phyloP scores from a whole-genome alignment of 2,888 invertebrate species.

The Prenolepis imparis region DNA sequence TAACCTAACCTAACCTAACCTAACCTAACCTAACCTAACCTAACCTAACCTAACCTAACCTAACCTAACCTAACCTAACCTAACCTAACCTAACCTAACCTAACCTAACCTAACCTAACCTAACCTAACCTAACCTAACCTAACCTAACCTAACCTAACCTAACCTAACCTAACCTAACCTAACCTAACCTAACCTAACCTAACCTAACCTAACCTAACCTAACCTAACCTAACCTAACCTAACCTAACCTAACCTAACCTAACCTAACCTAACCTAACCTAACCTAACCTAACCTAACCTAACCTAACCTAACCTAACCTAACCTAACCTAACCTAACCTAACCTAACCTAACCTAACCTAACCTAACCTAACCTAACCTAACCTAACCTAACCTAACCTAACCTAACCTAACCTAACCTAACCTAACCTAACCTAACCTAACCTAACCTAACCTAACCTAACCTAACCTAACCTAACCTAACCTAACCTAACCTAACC shows the following conservation, averaged over 20 bases:
- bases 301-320: constrained; percentile 6
- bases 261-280: constrained; percentile 9
- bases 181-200: constrained; percentile 11
- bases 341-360: constrained; percentile 8
- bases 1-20: constrained; percentile 14
- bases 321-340: constrained; percentile 9
- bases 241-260: constrained; percentile 9
- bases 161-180: constrained; percentile 9
- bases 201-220: constrained; percentile 11
- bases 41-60: constrained; percentile 13
- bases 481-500: constrained; percentile 9
- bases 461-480: constrained; percentile 9
- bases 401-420: constrained; percentile 4
- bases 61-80: constrained; percentile 11
- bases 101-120: constrained; percentile 16
- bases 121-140: constrained; percentile 14
- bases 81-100: constrained; percentile 11
- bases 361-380: constrained; percentile 9
- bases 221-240: constrained; percentile 9
- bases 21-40: constrained; percentile 15
- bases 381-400: constrained; percentile 9
- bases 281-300: constrained; percentile 9
- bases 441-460: constrained; percentile 9
- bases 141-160: constrained; percentile 9
- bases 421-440: constrained; percentile 9